Percentiles rank a stretch among this genome's conserved stretches.
These are phyloP conservation scores for Panopea generosa DNA, from an alignment of 2,888 invertebrate genomes.

Conservation along the genomic window DNA sequence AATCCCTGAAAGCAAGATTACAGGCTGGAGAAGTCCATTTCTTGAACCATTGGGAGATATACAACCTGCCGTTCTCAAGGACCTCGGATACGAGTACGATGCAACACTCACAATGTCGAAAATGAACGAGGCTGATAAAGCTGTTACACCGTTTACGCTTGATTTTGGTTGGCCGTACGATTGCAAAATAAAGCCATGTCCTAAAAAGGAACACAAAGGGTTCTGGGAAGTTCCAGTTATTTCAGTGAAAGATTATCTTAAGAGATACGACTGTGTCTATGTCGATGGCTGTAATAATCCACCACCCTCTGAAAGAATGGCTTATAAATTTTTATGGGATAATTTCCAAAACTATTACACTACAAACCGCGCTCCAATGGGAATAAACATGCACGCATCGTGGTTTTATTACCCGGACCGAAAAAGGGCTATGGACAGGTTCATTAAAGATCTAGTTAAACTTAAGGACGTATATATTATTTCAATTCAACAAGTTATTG, in stretches of 20 bases:
- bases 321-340: slow-evolving; percentile 87
- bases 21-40: slow-evolving; percentile 79
- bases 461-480: slow-evolving; percentile 80
- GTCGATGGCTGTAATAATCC: slow-evolving; percentile 79
- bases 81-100: slow-evolving; percentile 75
- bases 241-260: slow-evolving; percentile 76
- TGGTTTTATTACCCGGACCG: slow-evolving; percentile 85
- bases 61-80: slow-evolving; percentile 64
- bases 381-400: slow-evolving; percentile 92
- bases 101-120: slow-evolving; percentile 76
- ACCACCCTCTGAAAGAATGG: slow-evolving; percentile 75
- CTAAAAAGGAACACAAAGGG: slow-evolving; percentile 85
- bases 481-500: slow-evolving; percentile 74
- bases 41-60: slow-evolving; percentile 76
- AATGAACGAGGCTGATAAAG: slow-evolving; percentile 41
- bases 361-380: slow-evolving; percentile 91
- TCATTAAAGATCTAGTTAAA: slow-evolving; percentile 72
- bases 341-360: slow-evolving; percentile 92
- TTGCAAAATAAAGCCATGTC: slow-evolving; percentile 80
- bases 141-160: slow-evolving; percentile 92
- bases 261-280: slow-evolving; percentile 79
- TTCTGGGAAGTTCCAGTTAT: slow-evolving; percentile 90
- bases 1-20: slow-evolving; percentile 73
- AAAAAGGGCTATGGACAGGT: slow-evolving; percentile 79
- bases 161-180: slow-evolving; percentile 87